phyloP scores from a whole-genome alignment of 1,140 invertebrate genomes.

The Drosophila chauvacae region DNA sequence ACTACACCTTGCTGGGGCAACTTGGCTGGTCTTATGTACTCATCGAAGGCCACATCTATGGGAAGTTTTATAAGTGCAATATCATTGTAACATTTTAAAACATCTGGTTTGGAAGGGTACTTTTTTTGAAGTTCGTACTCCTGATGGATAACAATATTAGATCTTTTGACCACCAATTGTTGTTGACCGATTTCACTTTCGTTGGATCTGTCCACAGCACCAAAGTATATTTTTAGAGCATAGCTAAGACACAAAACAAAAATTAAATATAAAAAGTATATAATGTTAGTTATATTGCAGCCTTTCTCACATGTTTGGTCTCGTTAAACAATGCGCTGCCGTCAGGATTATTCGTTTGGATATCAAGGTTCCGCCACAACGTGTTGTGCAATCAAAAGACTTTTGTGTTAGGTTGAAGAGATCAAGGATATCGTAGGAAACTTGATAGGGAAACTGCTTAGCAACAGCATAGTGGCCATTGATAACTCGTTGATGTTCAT shows the following conservation, averaged over 20 bases:
- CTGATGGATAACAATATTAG: no score
- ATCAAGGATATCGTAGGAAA: background rate
- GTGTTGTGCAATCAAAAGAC: fast-evolving
- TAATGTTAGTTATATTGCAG: background rate
- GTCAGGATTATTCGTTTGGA: slow-evolving; percentile 20
- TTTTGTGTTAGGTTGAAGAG: fast-evolving
- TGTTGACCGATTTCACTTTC: background rate
- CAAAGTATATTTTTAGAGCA: background rate
- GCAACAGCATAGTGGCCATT: background rate
- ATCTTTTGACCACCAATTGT: background rate
- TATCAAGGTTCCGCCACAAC: slow-evolving; percentile 17
- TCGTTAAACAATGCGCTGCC: slow-evolving; percentile 20
- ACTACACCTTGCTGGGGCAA: no score
- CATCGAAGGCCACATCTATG: no score
- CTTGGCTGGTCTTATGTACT: no score
- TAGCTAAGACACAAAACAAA: background rate
- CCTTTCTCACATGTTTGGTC: slow-evolving; percentile 3
- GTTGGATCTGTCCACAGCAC: background rate
- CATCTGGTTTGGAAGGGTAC: no score
- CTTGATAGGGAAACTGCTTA: slow-evolving; percentile 31
- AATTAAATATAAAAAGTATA: background rate
- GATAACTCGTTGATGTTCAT: background rate
- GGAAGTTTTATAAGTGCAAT: no score
- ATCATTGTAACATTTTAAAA: no score
- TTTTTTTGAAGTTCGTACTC: no score